Conservation (phyloP, 2,888 invertebrate species). For the Pherbina coryleti region DNA sequence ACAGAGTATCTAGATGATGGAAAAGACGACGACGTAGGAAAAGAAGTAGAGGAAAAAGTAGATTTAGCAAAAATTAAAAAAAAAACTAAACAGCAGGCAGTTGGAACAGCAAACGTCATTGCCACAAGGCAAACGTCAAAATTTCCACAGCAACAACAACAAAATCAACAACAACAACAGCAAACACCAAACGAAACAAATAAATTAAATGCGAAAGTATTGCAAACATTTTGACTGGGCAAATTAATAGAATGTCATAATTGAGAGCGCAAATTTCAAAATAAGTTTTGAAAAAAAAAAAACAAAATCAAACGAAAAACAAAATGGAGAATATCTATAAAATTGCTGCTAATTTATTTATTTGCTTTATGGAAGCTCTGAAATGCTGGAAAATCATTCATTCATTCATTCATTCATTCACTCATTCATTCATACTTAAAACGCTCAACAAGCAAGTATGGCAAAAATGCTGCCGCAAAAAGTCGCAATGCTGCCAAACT, state of each 20-base stretch:
- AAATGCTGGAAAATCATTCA: neutral
- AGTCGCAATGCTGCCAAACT: slow-evolving; percentile 35
- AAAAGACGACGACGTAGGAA: no score
- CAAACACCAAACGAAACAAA: neutral
- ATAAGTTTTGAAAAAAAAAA: neutral
- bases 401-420: no score
- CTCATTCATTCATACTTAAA: slow-evolving; percentile 5
- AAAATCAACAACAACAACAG: neutral
- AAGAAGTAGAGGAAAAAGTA: no score
- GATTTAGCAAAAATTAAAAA: neutral
- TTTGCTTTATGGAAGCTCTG: no score
- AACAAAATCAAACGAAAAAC: neutral
- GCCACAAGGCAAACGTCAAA: neutral
- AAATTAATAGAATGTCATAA: slow-evolving; percentile 16
- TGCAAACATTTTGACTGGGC: neutral
- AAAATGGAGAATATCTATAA: neutral
- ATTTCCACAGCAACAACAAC: neutral
- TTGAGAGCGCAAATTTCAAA: neutral
- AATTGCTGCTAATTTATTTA: no score
- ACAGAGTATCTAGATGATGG: no score
- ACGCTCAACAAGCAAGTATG: neutral
- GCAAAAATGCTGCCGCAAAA: slow-evolving; percentile 5
- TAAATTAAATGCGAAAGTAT: neutral
- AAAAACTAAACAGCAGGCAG: neutral
- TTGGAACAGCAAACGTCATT: neutral